These are phyloP conservation scores for Speoplatyrhinus poulsoni DNA, from an alignment of 2,113 vertebrate genomes.

Conservation along the genomic window DNA sequence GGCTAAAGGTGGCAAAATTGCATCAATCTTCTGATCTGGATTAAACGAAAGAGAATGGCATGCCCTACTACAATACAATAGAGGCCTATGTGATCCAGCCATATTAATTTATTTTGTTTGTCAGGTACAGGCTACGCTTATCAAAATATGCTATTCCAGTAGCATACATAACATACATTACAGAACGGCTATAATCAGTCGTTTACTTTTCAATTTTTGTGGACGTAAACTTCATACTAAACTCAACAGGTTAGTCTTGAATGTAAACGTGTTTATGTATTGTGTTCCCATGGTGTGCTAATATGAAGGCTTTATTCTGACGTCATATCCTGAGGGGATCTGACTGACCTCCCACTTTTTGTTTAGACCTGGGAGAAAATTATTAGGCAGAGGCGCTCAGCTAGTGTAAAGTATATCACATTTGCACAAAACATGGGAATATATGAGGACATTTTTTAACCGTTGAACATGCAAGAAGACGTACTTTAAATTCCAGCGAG, in stretches of 20 bases:
- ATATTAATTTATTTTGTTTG: no score
- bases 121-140: no score
- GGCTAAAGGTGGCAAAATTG: neutral
- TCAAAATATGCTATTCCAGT: no score
- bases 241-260: no score
- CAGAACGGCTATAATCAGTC: no score
- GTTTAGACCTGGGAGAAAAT: slow-evolving; percentile 56
- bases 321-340: slow-evolving; percentile 74
- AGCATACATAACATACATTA: no score
- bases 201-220: no score
- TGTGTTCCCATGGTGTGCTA: neutral
- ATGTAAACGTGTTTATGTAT: neutral
- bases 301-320: slow-evolving; percentile 44
- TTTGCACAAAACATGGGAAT: slow-evolving; percentile 5
- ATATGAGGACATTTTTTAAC: slow-evolving; percentile 19
- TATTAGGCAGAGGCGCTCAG: slow-evolving; percentile 19
- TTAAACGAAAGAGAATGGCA: neutral
- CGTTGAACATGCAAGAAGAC: slow-evolving; percentile 43
- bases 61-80: neutral
- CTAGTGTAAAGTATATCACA: neutral
- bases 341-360: slow-evolving; percentile 65
- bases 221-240: no score
- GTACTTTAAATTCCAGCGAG: slow-evolving; percentile 28
- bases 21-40: neutral
- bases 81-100: no score